Base-by-base conservation (phyloP, 2,797 vertebrate species). In the Microchirus variegatus region DNA sequence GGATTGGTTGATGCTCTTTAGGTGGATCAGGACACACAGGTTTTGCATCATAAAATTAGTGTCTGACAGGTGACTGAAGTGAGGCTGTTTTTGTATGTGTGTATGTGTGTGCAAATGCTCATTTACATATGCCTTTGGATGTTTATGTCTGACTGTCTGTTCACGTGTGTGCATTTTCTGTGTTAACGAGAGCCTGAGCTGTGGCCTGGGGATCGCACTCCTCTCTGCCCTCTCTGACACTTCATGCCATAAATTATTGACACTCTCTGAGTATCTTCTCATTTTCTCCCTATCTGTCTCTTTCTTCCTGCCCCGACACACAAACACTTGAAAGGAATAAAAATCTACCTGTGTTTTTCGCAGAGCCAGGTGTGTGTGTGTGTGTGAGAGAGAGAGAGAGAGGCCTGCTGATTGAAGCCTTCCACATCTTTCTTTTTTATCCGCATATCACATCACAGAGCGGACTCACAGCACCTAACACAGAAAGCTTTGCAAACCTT, bases 201-300 rank as follows among this genome's bases (percentile, higher is more conserved):
- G 73, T 79, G 90, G 87, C 89, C 89, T 80, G 78, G 84, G 83
- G 87, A 88, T 84, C 67, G 67, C 58, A 37, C 52, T 37, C 36
- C 63, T 88, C 69, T 72, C 90, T 90, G 91, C 73, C 92, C 90
- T 79, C 59, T 87, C 84, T 86, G 82, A 91, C 87, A 89, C 81
- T 77, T 89, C 73, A n/a, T n/a, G 60, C 80, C 83, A 94, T 95
- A 90, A 95, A 95, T 95, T 93, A 95, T 92, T 93, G 88, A 94
- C 89, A 84, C 72, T 51, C 50, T 44, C 81, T 56, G 67, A 83
- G 73, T 72, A 71, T 77, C 66, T 73, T 80, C 67, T 82, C 75
- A 75, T 82, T 81, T 75, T 81, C 75, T 78, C 72, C 53, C 53
- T 40, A 73, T 81, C 66, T 52, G 44, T 75, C 80, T 69, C 53